Percentiles rank a stretch among this genome's conserved stretches.
Evolutionary conservation across 2,888 invertebrate genomes (phyloP).

Genomic region (Luperina testacea): DNA sequence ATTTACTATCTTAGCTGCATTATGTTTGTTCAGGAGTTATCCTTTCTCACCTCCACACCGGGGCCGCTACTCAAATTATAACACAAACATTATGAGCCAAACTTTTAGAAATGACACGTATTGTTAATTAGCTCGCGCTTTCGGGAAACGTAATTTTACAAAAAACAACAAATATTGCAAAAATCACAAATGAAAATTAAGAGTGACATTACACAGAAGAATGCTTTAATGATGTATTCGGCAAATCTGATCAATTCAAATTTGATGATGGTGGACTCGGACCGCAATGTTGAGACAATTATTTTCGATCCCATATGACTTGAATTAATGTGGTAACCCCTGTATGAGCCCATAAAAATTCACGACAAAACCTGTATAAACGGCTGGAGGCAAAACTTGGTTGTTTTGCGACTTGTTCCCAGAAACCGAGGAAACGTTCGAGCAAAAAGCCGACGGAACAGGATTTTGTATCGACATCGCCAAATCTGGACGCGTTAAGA

Average conservation of each 20-base stretch:
- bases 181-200: conserved; percentile 34
- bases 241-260: conserved; percentile 44
- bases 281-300: conserved; percentile 64
- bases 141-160: conserved; percentile 61
- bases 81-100: conserved; percentile 79
- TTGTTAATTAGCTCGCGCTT: conserved; percentile 64
- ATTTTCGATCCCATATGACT: conserved; percentile 78
- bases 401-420: conserved; percentile 87
- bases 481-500: conserved; percentile 89
- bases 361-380: conserved; percentile 89
- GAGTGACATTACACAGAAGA: conserved; percentile 37
- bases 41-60: conserved; percentile 85
- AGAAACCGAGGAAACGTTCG: conserved; percentile 87
- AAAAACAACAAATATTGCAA: conserved; percentile 50
- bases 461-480: conserved; percentile 88
- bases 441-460: conserved; percentile 88
- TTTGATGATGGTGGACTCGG: conserved; percentile 48
- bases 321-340: conserved; percentile 81
- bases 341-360: conserved; percentile 86
- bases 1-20: conserved; percentile 84
- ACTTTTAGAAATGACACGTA: conserved; percentile 79
- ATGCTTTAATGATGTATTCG: conserved; percentile 34
- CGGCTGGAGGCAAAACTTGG: conserved; percentile 85
- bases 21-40: conserved; percentile 87
- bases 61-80: conserved; percentile 86